These are phyloP conservation scores for Todiramphus saurophagus DNA, from an alignment of 2,113 vertebrate species.

Conservation along the genomic window DNA sequence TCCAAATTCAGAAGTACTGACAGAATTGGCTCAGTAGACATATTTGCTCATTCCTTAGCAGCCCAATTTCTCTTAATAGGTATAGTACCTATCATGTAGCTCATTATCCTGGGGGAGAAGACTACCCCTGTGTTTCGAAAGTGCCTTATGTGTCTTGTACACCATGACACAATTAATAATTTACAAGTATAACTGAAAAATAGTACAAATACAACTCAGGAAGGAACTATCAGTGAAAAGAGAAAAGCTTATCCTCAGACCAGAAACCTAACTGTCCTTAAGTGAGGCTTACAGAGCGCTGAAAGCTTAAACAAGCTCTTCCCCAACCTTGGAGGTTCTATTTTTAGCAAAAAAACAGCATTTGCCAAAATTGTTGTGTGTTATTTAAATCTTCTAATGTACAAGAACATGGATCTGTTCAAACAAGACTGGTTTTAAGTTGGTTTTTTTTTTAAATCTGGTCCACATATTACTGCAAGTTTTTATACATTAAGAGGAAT, in stretches of 20 bases:
- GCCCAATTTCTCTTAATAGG: neutral
- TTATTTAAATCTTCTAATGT: neutral
- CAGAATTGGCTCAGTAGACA: neutral
- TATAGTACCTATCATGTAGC: neutral
- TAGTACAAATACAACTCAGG: neutral
- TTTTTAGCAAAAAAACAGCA: neutral
- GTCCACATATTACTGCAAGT: neutral
- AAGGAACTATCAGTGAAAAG: neutral
- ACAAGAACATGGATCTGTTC: neutral
- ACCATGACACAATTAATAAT: neutral
- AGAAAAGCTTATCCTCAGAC: slow-evolving; percentile 6
- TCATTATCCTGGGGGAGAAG: neutral
- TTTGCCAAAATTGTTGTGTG: too few species aligned
- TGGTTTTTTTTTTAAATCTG: neutral
- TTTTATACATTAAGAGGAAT: neutral
- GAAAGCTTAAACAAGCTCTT: neutral
- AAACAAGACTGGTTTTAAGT: neutral
- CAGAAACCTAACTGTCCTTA: neutral
- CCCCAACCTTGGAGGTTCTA: neutral
- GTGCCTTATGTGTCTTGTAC: neutral
- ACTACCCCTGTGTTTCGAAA: neutral
- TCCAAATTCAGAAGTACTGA: neutral
- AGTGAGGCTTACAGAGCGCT: neutral
- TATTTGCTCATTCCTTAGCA: neutral
- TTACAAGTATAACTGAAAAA: neutral